Conservation (phyloP, 2,113 vertebrate genomes). For the Calidris pygmaea region DNA sequence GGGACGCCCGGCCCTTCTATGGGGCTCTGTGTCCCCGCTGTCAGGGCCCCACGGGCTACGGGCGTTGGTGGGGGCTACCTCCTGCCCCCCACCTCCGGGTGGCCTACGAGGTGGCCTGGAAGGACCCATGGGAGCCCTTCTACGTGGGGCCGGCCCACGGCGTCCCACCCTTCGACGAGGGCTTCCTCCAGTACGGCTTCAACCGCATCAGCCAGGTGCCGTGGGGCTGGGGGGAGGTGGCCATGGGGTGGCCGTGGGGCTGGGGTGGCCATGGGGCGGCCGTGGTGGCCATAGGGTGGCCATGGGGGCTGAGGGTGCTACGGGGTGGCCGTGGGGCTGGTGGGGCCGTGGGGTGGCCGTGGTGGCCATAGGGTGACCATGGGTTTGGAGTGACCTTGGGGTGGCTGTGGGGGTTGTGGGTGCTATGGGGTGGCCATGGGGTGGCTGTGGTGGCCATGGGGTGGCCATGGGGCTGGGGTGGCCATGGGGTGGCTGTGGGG, state of each 20-base stretch:
- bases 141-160: not conserved
- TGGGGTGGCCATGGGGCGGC: too few species aligned
- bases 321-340: too few species aligned
- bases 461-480: too few species aligned
- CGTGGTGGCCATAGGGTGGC: not conserved
- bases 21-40: not conserved
- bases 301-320: too few species aligned
- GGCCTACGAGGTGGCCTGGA: not conserved
- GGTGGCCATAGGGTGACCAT: too few species aligned
- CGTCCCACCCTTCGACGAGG: not conserved
- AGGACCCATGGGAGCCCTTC: constrained; percentile 5
- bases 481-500: not conserved
- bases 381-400: not conserved
- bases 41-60: not conserved
- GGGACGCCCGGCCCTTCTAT: not conserved
- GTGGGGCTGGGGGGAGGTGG: not conserved
- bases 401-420: too few species aligned
- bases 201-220: constrained; percentile 14
- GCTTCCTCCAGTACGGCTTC: constrained; percentile 11
- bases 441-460: not conserved
- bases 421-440: not conserved
- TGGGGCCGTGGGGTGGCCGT: too few species aligned
- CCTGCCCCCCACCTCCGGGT: fast-evolving
- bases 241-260: too few species aligned
- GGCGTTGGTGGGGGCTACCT: not conserved